phyloP scores from a whole-genome alignment of 2,113 vertebrate genomes.

The Pseudopipra pipra region DNA sequence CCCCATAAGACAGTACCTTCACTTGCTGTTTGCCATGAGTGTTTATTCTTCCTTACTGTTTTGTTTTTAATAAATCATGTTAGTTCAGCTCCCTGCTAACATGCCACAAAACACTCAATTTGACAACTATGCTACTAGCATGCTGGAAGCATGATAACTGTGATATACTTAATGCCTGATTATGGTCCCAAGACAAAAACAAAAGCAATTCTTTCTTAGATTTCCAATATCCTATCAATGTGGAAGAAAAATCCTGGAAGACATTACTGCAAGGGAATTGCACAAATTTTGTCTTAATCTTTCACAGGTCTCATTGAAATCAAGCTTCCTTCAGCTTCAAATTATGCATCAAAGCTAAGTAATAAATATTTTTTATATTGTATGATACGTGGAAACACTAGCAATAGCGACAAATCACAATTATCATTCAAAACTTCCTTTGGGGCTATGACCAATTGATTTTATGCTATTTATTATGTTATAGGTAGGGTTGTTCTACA shows the following conservation, averaged over 20 bases:
- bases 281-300: neutral
- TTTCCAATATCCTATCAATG: neutral
- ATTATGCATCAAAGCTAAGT: neutral
- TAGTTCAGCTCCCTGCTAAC: neutral
- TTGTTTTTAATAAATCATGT: slow-evolving; percentile 2
- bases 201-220: neutral
- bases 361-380: neutral
- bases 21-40: neutral
- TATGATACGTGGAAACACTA: neutral
- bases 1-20: neutral
- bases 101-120: neutral
- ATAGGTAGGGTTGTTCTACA: too few relatives aligned
- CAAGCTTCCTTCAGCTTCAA: neutral
- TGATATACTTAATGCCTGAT: neutral
- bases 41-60: neutral
- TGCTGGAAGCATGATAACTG: neutral
- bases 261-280: neutral
- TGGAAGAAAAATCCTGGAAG: neutral
- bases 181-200: neutral
- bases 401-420: neutral
- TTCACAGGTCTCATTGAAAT: neutral
- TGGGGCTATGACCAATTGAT: neutral
- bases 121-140: neutral
- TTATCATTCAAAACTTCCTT: neutral
- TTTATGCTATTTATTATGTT: neutral